phyloP scores from a whole-genome alignment of 2,888 invertebrate species.

The Trachelus tabidus region DNA sequence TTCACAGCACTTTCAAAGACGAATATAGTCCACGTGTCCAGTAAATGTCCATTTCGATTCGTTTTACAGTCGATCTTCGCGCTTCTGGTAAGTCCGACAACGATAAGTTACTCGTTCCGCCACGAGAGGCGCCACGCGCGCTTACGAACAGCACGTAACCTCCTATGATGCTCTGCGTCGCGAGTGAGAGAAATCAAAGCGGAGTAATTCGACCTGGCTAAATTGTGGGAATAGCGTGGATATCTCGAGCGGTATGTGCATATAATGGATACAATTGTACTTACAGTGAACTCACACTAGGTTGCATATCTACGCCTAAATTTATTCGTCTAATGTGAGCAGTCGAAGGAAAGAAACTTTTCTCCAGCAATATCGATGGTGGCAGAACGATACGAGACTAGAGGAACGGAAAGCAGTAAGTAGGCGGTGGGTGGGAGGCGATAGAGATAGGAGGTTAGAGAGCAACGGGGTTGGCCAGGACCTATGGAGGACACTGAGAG shows the following conservation, averaged over 20 bases:
- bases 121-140: background rate
- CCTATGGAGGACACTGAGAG: slow-evolving; percentile 52
- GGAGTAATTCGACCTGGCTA: background rate
- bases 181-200: background rate
- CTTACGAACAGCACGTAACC: background rate
- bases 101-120: background rate
- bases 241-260: background rate
- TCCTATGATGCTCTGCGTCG: background rate
- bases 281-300: background rate
- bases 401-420: background rate
- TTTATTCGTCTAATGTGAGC: background rate
- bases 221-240: background rate
- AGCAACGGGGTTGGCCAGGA: slow-evolving; percentile 17
- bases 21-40: background rate
- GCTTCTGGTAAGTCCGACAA: background rate
- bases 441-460: slow-evolving; percentile 17
- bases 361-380: background rate
- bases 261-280: background rate
- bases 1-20: background rate
- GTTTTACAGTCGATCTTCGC: background rate
- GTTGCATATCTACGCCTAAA: background rate
- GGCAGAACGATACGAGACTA: background rate
- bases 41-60: background rate
- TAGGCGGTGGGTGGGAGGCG: background rate
- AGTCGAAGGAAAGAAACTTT: background rate